Evolutionary conservation across 2,113 vertebrate species (phyloP).

Genomic region (Phalacrocorax brasilianus): DNA sequence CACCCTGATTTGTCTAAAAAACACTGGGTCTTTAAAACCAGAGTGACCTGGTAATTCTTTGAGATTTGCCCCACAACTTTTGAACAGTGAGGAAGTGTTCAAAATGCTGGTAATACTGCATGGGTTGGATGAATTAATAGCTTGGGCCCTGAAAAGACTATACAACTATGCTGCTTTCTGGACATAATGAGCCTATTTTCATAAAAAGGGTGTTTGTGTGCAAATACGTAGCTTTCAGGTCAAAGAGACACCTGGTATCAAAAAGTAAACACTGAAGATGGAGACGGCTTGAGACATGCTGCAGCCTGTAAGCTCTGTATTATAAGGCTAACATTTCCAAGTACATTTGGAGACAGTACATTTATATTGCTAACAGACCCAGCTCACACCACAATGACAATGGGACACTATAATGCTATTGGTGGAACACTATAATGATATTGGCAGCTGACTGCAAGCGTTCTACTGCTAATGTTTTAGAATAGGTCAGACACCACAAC

Average conservation of each 20-base stretch:
- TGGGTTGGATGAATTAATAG: not conserved
- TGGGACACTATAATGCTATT: not conserved
- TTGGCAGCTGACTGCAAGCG: constrained; percentile 17
- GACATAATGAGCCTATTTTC: not conserved
- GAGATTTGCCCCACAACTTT: not conserved
- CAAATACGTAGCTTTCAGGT: not conserved
- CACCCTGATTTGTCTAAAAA: not conserved
- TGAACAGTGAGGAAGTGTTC: not conserved
- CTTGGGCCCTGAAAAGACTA: not conserved
- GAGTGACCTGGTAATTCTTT: not conserved
- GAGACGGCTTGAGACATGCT: not conserved
- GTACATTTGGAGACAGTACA: not conserved
- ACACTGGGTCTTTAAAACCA: not conserved
- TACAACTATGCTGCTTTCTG: not conserved
- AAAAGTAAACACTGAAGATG: not conserved
- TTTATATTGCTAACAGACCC: not conserved
- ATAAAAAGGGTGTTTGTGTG: not conserved
- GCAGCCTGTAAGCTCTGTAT: not conserved
- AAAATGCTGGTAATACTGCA: not conserved
- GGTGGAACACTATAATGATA: not conserved
- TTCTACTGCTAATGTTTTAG: constrained; percentile 21
- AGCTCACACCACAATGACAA: not conserved
- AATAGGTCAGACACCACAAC: constrained; percentile 35
- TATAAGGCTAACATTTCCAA: not conserved
- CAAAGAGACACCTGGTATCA: not conserved